Evolutionary conservation across 2,113 vertebrate genomes (phyloP).

Genomic region (Sitta europaea): DNA sequence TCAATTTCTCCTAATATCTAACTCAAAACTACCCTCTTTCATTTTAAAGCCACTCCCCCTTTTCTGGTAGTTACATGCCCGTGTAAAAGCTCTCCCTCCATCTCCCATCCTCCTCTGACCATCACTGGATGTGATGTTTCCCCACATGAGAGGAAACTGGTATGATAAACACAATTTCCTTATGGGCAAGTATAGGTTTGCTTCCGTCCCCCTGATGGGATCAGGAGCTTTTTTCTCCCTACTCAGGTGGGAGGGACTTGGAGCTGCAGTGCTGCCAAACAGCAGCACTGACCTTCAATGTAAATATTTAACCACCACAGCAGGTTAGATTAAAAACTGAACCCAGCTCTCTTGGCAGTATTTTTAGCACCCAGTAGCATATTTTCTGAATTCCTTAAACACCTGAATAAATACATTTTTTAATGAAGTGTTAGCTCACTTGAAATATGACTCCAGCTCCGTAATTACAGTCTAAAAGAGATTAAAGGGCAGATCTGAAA

Average conservation of each 20-base stretch:
- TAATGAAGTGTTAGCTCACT: neutral
- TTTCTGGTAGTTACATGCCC: too few species aligned
- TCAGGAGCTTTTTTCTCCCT: neutral
- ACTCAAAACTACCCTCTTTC: neutral
- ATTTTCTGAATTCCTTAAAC: neutral
- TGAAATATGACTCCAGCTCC: neutral
- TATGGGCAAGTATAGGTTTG: neutral
- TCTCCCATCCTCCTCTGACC: neutral
- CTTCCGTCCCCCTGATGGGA: neutral
- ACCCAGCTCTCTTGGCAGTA: neutral
- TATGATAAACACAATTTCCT: neutral
- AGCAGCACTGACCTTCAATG: conserved; percentile 8
- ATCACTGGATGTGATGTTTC: neutral
- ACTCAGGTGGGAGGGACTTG: rapidly evolving
- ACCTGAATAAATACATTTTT: conserved; percentile 5
- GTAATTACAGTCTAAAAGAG: neutral
- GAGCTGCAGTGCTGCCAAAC: neutral
- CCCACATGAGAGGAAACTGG: rapidly evolving
- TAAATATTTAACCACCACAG: conserved; percentile 20
- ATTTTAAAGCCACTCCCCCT: neutral
- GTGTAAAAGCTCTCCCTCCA: neutral
- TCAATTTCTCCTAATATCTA: neutral
- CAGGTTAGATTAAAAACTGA: conserved; percentile 13
- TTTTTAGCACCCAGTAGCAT: neutral
- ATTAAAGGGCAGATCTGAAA: neutral